phyloP scores from a whole-genome alignment of 1,140 invertebrate genomes.

The Samia ricini region DNA sequence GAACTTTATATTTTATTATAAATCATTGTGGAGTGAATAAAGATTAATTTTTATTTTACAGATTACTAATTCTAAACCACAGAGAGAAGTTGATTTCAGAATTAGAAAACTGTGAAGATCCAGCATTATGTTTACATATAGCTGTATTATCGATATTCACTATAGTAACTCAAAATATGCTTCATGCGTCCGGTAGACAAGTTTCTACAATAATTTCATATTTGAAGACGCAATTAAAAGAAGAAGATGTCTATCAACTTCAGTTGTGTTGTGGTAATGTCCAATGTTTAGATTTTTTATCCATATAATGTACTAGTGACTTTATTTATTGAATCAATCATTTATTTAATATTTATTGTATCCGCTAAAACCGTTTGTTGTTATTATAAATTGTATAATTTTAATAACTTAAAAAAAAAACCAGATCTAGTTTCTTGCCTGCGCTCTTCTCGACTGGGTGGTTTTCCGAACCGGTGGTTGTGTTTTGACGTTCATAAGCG shows the following conservation, averaged over 20 bases:
- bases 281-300: not conserved
- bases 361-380: too few relatives aligned
- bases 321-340: too few relatives aligned
- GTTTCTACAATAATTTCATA: slow-evolving; percentile 88
- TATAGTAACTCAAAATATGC: slow-evolving; percentile 85
- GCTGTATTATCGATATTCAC: slow-evolving; percentile 90
- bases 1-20: not conserved
- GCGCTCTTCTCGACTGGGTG: too few relatives aligned
- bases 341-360: too few relatives aligned
- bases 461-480: too few relatives aligned
- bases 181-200: slow-evolving; percentile 95
- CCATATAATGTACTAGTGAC: too few relatives aligned
- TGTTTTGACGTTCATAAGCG: too few relatives aligned
- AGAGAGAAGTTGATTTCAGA: slow-evolving; percentile 90
- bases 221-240: slow-evolving; percentile 83
- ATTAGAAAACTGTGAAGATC: slow-evolving; percentile 84
- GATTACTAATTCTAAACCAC: slow-evolving; percentile 83
- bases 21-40: not conserved
- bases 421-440: too few relatives aligned
- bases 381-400: too few relatives aligned
- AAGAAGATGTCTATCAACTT: slow-evolving; percentile 81
- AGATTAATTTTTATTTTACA: slow-evolving; percentile 31
- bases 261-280: slow-evolving; percentile 87
- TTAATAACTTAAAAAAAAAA: too few relatives aligned
- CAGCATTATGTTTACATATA: slow-evolving; percentile 91